Evolutionary conservation across 2,888 invertebrate genomes (phyloP).

Genomic region (Chironomus tentans): DNA sequence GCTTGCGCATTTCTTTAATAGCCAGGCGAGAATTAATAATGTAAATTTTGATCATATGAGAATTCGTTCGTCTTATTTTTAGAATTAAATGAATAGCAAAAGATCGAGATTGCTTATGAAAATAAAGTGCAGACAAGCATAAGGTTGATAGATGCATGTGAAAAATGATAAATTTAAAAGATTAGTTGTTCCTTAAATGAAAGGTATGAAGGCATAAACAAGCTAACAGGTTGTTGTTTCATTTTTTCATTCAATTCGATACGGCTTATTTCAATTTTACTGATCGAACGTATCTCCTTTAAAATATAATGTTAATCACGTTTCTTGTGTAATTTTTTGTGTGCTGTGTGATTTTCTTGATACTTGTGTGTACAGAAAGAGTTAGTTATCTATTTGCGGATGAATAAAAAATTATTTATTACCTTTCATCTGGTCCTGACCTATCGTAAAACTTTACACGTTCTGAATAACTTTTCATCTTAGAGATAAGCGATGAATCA

Average conservation of each 20-base stretch:
- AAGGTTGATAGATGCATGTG: not conserved
- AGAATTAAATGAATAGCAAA: not conserved
- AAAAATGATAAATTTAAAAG: not conserved
- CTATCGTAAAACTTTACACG: constrained; percentile 18
- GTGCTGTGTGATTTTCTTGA: too few species aligned
- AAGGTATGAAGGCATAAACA: too few species aligned
- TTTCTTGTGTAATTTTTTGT: too few species aligned
- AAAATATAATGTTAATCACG: not conserved
- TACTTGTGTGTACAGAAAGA: too few species aligned
- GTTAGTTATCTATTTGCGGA: not conserved
- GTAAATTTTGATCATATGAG: not conserved
- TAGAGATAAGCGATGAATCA: too few species aligned
- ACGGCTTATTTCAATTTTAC: not conserved
- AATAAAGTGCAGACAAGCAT: not conserved
- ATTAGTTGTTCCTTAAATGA: not conserved
- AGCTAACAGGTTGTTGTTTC: too few species aligned
- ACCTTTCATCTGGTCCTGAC: constrained; percentile 3
- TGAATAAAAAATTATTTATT: not conserved
- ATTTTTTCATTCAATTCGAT: too few species aligned
- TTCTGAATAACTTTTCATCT: constrained; percentile 12
- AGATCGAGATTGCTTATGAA: not conserved
- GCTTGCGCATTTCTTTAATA: not conserved
- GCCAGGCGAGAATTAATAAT: not conserved
- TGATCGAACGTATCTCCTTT: not conserved
- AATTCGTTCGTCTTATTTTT: not conserved